phyloP scores from a whole-genome alignment of 1,140 invertebrate species.

The Drosophila nasuta region DNA sequence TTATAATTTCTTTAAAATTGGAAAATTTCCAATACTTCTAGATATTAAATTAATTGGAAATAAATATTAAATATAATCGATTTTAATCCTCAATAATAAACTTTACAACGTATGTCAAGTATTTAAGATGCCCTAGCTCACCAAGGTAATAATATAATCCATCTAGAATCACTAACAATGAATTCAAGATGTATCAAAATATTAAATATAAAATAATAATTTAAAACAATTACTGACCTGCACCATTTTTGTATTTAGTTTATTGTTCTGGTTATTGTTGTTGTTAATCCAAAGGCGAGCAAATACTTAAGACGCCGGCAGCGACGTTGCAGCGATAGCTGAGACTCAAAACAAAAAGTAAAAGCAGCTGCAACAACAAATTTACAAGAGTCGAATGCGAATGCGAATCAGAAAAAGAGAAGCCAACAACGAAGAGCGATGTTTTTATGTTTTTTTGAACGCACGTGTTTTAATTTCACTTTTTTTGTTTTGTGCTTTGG shows the following conservation, averaged over 20 bases:
- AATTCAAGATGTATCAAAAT: too few relatives aligned
- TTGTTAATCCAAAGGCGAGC: conserved; percentile 43
- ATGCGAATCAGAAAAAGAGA: too few relatives aligned
- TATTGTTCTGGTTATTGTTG: conserved; percentile 18
- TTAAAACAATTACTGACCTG: conserved; percentile 52
- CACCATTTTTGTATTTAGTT: conserved; percentile 52
- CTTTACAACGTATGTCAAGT: too few relatives aligned
- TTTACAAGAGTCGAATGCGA: conserved; percentile 7
- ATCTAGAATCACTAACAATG: too few relatives aligned
- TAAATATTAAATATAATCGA: too few relatives aligned
- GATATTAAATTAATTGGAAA: too few relatives aligned
- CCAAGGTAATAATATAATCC: too few relatives aligned
- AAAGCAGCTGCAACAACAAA: conserved; percentile 51
- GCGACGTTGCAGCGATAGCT: not conserved
- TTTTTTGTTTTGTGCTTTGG: conserved; percentile 57
- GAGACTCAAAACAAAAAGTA: conserved; percentile 48
- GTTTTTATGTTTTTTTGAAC: not conserved
- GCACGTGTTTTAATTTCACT: conserved; percentile 66
- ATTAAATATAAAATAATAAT: too few relatives aligned
- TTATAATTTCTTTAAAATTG: too few relatives aligned
- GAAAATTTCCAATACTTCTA: too few relatives aligned
- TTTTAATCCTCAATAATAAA: too few relatives aligned
- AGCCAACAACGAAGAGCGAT: not conserved
- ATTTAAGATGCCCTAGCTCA: too few relatives aligned
- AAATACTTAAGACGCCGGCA: conserved; percentile 28